These are phyloP conservation scores for Callospermophilus lateralis DNA, from an alignment of 2,113 vertebrate species.

Conservation along the genomic window DNA sequence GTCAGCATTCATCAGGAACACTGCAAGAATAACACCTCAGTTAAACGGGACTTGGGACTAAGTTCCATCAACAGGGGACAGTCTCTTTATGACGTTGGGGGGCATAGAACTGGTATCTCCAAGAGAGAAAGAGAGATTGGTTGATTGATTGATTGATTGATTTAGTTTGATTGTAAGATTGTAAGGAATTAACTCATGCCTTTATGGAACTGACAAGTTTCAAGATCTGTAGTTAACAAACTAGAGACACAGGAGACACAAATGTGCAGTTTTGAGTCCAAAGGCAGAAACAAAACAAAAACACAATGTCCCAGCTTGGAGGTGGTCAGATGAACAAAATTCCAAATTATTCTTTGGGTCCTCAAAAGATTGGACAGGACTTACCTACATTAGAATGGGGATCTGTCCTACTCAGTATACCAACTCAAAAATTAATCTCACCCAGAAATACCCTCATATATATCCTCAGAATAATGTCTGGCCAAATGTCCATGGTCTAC, in stretches of 20 bases:
- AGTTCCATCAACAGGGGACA: slow-evolving; percentile 45
- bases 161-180: neutral
- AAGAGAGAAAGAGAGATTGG: too few relatives aligned
- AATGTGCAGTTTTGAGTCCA: neutral
- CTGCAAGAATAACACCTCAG: neutral
- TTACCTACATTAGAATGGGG: neutral
- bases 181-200: neutral
- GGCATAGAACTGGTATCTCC: neutral
- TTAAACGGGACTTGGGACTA: slow-evolving; percentile 75
- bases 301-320: neutral
- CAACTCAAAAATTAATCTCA: slow-evolving; percentile 31
- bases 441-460: slow-evolving; percentile 1
- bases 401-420: slow-evolving; percentile 24
- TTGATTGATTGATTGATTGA: too few relatives aligned
- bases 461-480: neutral
- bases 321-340: neutral
- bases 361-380: neutral
- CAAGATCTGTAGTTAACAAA: neutral
- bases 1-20: slow-evolving; percentile 27
- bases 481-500: neutral
- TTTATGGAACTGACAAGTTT: neutral
- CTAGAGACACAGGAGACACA: neutral
- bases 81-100: neutral
- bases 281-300: neutral
- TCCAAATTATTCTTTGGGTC: neutral